These are phyloP conservation scores for Melieria omissa DNA, from an alignment of 2,888 invertebrate species.

Conservation along the genomic window DNA sequence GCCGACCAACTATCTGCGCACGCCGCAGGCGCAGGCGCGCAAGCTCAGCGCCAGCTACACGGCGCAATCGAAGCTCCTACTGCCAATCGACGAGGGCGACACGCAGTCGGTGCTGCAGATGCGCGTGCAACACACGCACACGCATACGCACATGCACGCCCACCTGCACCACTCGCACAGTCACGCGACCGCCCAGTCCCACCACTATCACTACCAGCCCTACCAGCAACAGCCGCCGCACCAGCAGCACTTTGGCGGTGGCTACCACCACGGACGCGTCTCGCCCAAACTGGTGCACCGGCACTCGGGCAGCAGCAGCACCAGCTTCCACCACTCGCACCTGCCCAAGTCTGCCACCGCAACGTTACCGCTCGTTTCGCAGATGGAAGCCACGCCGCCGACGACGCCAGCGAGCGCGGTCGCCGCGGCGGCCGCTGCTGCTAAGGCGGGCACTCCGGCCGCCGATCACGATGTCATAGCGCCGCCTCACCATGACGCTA, in stretches of 20 bases:
- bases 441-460: constrained; percentile 45
- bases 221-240: constrained; percentile 44
- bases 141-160: constrained; percentile 49
- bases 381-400: constrained; percentile 63
- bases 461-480: constrained; percentile 47
- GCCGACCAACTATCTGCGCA: constrained; percentile 67
- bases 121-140: constrained; percentile 53
- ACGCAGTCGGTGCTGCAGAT: constrained; percentile 59
- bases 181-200: constrained; percentile 18
- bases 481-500: constrained; percentile 60
- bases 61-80: constrained; percentile 65
- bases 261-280: constrained; percentile 54
- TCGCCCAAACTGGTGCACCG: constrained; percentile 63
- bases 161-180: constrained; percentile 41
- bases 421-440: constrained; percentile 50
- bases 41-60: constrained; percentile 66
- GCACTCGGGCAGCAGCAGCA: constrained; percentile 62
- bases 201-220: constrained; percentile 36
- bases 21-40: constrained; percentile 63
- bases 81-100: constrained; percentile 66
- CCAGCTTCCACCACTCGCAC: constrained; percentile 58
- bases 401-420: constrained; percentile 59
- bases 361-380: constrained; percentile 65
- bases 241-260: constrained; percentile 46
- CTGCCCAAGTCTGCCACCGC: constrained; percentile 66